Evolutionary conservation across 2,797 vertebrate genomes (phyloP).

Genomic region (Tokudaia tokunoshimensis): DNA sequence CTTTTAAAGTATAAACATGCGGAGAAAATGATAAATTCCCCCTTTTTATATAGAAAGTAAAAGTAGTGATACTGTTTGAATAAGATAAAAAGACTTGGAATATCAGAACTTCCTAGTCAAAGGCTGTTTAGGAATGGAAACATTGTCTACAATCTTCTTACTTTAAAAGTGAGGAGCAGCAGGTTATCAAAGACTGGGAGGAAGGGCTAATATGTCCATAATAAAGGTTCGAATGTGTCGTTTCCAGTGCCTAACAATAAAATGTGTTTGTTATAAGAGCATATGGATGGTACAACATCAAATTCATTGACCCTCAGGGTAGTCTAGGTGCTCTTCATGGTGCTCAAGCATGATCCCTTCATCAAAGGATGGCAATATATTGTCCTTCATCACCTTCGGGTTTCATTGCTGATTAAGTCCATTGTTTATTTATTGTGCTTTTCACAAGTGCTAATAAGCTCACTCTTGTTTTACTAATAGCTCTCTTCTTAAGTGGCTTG

Average conservation of each 20-base stretch:
- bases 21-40: neutral
- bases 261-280: neutral
- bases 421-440: slow-evolving; percentile 80
- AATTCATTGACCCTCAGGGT: neutral
- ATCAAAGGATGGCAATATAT: neutral
- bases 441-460: slow-evolving; percentile 66
- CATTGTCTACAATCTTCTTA: neutral
- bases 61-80: neutral
- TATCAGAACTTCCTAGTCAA: slow-evolving; percentile 38
- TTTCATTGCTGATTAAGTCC: slow-evolving; percentile 3
- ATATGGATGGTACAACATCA: neutral
- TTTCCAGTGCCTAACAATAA: slow-evolving; percentile 1
- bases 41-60: neutral
- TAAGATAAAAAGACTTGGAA: slow-evolving; percentile 7
- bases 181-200: neutral
- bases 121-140: slow-evolving; percentile 50
- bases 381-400: neutral
- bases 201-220: neutral
- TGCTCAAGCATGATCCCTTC: neutral
- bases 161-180: slow-evolving; percentile 44
- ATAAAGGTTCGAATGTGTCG: neutral
- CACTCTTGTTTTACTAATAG: slow-evolving; percentile 68
- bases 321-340: neutral
- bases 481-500: slow-evolving; percentile 69
- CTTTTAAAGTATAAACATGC: neutral